phyloP scores from a whole-genome alignment of 2,888 invertebrate species.

The Macrophya annulata region DNA sequence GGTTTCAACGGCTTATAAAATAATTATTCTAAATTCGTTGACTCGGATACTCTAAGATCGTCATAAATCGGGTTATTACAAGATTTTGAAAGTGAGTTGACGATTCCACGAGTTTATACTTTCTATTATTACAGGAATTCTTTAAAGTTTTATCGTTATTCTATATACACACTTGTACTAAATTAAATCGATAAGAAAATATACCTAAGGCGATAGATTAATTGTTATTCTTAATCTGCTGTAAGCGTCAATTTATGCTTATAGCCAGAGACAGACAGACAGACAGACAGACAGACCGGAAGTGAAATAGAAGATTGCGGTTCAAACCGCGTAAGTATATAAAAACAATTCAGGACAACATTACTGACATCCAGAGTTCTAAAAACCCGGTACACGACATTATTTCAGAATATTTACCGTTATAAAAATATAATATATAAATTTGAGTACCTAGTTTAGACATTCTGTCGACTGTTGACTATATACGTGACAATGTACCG shows the following conservation, averaged over 20 bases:
- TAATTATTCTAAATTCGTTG: constrained; percentile 5
- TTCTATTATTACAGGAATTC: constrained; percentile 27
- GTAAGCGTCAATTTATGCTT: background rate
- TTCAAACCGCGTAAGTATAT: background rate
- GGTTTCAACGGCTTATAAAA: background rate
- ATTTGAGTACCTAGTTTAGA: background rate
- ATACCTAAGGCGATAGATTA: background rate
- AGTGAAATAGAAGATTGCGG: constrained; percentile 18
- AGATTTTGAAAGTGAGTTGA: background rate
- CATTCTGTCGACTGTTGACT: background rate
- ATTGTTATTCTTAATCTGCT: background rate
- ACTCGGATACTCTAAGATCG: background rate
- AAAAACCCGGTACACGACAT: background rate
- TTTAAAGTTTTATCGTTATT: background rate
- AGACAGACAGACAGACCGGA: background rate
- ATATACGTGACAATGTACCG: background rate
- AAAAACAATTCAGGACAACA: constrained; percentile 23
- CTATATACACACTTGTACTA: background rate
- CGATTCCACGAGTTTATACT: constrained; percentile 7
- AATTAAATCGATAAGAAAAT: background rate
- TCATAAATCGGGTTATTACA: background rate
- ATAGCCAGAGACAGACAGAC: background rate
- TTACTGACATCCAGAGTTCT: constrained; percentile 16
- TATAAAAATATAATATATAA: background rate
- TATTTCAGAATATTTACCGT: constrained; percentile 32